Conservation (phyloP, 2,113 vertebrate species). For the Melanostigma gelatinosum region DNA sequence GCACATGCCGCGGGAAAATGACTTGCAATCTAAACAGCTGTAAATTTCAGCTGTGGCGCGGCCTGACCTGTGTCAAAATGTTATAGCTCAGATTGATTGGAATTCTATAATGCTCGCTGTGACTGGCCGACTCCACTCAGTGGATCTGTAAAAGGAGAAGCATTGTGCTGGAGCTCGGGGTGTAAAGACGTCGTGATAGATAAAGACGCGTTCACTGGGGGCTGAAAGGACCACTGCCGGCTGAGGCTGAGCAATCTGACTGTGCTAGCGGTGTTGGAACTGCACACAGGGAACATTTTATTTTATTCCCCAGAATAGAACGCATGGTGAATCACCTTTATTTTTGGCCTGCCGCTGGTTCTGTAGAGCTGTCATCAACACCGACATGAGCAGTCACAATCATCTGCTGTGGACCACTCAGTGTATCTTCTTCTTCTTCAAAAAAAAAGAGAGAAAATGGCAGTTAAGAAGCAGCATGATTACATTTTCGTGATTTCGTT, state of each 20-base stretch:
- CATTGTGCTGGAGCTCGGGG: conserved; percentile 34
- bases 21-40: conserved; percentile 69
- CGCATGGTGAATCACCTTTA: conserved; percentile 57
- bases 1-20: conserved; percentile 46
- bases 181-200: conserved; percentile 65
- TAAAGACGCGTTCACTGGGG: conserved; percentile 56
- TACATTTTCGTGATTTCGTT: conserved; percentile 44
- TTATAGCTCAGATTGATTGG: conserved; percentile 80
- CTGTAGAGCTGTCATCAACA: conserved; percentile 38
- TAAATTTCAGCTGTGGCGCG: conserved; percentile 69
- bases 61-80: conserved; percentile 67
- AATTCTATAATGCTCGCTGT: conserved; percentile 71
- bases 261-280: conserved; percentile 50
- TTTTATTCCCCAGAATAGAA: conserved; percentile 59
- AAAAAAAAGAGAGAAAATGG: conserved; percentile 1
- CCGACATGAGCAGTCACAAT: conserved; percentile 25
- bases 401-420: conserved; percentile 34
- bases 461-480: conserved; percentile 34
- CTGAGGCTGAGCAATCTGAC: conserved; percentile 49
- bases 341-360: conserved; percentile 48
- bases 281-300: conserved; percentile 53
- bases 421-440: conserved; percentile 25
- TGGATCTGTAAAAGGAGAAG: conserved; percentile 66
- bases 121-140: conserved; percentile 72
- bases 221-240: conserved; percentile 34